phyloP scores from a whole-genome alignment of 1,140 invertebrate genomes.

The Drosophila lowei region DNA sequence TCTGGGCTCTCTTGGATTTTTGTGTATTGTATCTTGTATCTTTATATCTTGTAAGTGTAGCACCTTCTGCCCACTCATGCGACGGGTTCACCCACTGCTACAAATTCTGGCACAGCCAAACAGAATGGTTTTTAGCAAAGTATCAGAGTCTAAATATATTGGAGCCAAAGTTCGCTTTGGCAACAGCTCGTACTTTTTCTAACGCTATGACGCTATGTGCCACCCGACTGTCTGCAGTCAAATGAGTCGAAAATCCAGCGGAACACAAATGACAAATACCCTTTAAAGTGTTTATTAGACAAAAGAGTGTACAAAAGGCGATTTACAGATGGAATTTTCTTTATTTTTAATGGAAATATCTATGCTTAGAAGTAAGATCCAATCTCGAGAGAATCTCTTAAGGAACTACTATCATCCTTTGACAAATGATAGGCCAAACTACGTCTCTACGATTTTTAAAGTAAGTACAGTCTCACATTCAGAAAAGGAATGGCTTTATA shows the following conservation, averaged over 20 bases:
- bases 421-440: too few relatives aligned
- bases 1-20: constrained; percentile 10
- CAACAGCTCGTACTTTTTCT: constrained; percentile 35
- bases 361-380: too few relatives aligned
- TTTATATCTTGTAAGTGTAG: constrained; percentile 17
- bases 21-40: background rate
- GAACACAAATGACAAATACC: constrained; percentile 1
- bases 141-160: constrained; percentile 21
- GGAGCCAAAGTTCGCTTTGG: constrained; percentile 31
- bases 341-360: too few relatives aligned
- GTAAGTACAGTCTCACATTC: too few relatives aligned
- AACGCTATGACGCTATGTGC: constrained; percentile 62
- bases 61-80: constrained; percentile 27
- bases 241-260: constrained; percentile 12
- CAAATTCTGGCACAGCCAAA: constrained; percentile 34
- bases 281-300: too few relatives aligned
- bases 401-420: too few relatives aligned
- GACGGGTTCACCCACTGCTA: constrained; percentile 29
- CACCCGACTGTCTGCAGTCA: constrained; percentile 51
- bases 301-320: too few relatives aligned
- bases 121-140: constrained; percentile 15
- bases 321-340: too few relatives aligned
- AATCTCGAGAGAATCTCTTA: too few relatives aligned
- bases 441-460: too few relatives aligned
- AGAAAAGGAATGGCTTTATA: too few relatives aligned